These are phyloP conservation scores for Xyliphius kryptos DNA, from an alignment of 2,113 vertebrate species.

Conservation along the genomic window DNA sequence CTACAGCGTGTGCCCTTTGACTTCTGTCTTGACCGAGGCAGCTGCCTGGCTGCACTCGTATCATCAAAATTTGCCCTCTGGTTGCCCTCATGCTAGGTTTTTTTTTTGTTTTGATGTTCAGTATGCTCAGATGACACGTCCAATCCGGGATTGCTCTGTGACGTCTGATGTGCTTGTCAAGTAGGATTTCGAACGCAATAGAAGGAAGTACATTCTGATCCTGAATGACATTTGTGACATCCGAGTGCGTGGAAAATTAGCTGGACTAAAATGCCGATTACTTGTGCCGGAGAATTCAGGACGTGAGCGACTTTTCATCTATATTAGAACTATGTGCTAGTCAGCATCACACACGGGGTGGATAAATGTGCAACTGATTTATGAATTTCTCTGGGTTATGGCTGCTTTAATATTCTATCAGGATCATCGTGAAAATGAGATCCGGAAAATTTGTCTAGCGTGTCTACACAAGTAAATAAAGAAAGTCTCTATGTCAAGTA, in stretches of 20 bases:
- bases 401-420: no score
- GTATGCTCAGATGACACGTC: conserved; percentile 36
- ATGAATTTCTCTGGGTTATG: no score
- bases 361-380: no score
- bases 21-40: conserved; percentile 7
- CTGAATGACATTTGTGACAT: conserved; percentile 34
- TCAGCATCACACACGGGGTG: no score
- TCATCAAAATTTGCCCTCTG: conserved; percentile 21
- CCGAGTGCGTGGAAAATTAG: conserved; percentile 13
- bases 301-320: no score
- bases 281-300: no score
- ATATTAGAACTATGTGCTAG: no score
- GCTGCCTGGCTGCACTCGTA: conserved; percentile 14
- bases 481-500: no score
- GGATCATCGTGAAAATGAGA: no score
- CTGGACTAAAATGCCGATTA: conserved; percentile 23
- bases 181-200: conserved; percentile 31
- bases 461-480: no score
- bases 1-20: neutral
- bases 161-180: conserved; percentile 38
- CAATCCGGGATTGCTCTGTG: conserved; percentile 41
- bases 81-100: neutral
- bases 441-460: no score
- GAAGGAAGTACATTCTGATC: conserved; percentile 27
- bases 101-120: conserved; percentile 17